Conservation (phyloP, 2,888 invertebrate species). For the Sthenelais limicola region DNA sequence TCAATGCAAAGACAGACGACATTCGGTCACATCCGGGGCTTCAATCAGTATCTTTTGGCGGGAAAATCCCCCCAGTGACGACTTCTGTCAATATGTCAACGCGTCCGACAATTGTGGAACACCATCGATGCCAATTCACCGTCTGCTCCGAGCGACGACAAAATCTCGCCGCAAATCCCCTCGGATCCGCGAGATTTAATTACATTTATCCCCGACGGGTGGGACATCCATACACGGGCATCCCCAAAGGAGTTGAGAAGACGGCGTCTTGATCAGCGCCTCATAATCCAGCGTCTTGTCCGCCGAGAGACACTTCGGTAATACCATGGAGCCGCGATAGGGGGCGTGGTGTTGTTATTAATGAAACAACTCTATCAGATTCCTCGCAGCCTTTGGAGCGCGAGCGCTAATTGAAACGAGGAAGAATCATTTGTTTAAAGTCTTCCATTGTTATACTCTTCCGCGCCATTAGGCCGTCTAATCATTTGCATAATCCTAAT, state of each 20-base stretch:
- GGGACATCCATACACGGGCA: too few species aligned
- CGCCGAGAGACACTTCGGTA: conserved; percentile 15
- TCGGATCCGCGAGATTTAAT: too few species aligned
- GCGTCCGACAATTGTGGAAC: conserved; percentile 32
- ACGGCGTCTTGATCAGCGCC: conserved; percentile 29
- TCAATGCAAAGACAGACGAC: conserved; percentile 39
- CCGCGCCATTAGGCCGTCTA: conserved; percentile 21
- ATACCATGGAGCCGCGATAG: conserved; percentile 24
- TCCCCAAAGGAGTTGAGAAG: too few species aligned
- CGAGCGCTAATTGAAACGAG: conserved; percentile 36
- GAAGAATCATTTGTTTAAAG: conserved; percentile 30
- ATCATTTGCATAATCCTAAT: conserved; percentile 36
- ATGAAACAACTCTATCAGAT: conserved; percentile 38
- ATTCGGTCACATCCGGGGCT: conserved; percentile 3
- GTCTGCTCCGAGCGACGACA: too few species aligned
- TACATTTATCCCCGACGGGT: not conserved
- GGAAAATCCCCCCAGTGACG: conserved; percentile 33
- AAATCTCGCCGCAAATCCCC: conserved; percentile 25
- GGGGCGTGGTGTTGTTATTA: conserved; percentile 39
- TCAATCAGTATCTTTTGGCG: conserved; percentile 15
- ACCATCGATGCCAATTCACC: too few species aligned
- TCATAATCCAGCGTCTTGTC: conserved; percentile 17
- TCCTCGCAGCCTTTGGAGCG: conserved; percentile 5
- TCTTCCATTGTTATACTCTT: conserved; percentile 20
- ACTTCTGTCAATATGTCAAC: conserved; percentile 35